phyloP scores from a whole-genome alignment of 2,888 invertebrate species.

The Lamellibrachia columna region DNA sequence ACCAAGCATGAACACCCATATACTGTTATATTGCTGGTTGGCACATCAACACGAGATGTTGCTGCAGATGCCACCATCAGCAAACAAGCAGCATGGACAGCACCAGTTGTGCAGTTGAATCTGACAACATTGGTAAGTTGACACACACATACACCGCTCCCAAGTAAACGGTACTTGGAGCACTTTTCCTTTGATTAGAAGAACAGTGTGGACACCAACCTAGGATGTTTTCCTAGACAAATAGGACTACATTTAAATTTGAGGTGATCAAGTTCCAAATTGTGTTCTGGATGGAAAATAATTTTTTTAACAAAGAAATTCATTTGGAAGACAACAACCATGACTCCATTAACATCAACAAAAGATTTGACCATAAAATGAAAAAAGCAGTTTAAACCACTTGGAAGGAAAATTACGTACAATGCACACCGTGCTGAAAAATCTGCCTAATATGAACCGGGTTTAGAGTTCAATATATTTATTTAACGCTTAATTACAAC shows the following conservation, averaged over 20 bases:
- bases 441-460: not conserved
- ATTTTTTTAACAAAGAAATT: not conserved
- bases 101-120: not conserved
- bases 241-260: not conserved
- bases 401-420: not conserved
- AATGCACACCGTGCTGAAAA: not conserved
- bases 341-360: not conserved
- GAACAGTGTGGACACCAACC: not conserved
- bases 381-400: not conserved
- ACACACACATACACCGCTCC: not conserved
- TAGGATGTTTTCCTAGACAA: not conserved
- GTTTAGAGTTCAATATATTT: not conserved
- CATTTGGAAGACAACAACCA: not conserved
- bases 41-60: not conserved
- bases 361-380: not conserved
- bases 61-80: not conserved
- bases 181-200: not conserved
- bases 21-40: not conserved
- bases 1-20: not conserved
- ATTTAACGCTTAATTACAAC: conserved; percentile 30
- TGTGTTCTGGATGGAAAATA: not conserved
- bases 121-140: not conserved
- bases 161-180: not conserved
- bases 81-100: not conserved
- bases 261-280: not conserved